A percentile compares a stretch with the other conserved stretches of the same genome.
Evolutionary conservation across 2,888 invertebrate genomes (phyloP).

Genomic region (Sepiola atlantica): DNA sequence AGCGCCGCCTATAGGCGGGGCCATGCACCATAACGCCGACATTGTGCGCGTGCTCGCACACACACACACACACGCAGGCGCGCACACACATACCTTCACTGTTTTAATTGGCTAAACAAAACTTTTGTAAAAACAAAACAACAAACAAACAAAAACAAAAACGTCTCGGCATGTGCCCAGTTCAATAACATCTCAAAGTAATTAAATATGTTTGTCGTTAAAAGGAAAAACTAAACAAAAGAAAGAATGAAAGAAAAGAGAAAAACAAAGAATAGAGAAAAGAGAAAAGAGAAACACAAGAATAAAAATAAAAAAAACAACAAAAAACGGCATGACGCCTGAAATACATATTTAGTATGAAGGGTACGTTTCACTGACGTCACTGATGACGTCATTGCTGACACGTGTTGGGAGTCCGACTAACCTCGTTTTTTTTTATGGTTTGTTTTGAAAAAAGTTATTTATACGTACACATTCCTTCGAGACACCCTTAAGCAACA

Average conservation of each 20-base stretch:
- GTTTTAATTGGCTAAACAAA: too few relatives aligned
- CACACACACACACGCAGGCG: too few relatives aligned
- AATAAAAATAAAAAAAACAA: not conserved
- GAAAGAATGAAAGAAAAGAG: not conserved
- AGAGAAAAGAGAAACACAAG: not conserved
- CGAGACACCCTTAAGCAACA: too few relatives aligned
- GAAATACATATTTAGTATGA: not conserved
- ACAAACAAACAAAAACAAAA: not conserved
- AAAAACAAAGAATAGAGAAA: not conserved
- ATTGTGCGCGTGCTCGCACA: too few relatives aligned
- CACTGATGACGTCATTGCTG: not conserved
- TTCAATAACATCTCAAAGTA: not conserved
- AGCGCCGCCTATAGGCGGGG: too few relatives aligned
- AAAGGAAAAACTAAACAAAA: not conserved
- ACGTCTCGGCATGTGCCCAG: not conserved
- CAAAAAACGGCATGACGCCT: not conserved
- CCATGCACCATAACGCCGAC: too few relatives aligned
- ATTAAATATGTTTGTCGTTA: not conserved
- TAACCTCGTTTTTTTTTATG: not conserved
- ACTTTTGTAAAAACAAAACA: too few relatives aligned
- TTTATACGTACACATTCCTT: too few relatives aligned
- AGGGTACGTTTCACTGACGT: not conserved
- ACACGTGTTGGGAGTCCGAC: constrained; percentile 20
- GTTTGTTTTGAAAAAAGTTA: not conserved
- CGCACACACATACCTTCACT: too few relatives aligned